Percentiles rank a stretch among this genome's conserved stretches.
Evolutionary conservation across 2,888 invertebrate genomes (phyloP).

Genomic region (Crocallis elinguaria): DNA sequence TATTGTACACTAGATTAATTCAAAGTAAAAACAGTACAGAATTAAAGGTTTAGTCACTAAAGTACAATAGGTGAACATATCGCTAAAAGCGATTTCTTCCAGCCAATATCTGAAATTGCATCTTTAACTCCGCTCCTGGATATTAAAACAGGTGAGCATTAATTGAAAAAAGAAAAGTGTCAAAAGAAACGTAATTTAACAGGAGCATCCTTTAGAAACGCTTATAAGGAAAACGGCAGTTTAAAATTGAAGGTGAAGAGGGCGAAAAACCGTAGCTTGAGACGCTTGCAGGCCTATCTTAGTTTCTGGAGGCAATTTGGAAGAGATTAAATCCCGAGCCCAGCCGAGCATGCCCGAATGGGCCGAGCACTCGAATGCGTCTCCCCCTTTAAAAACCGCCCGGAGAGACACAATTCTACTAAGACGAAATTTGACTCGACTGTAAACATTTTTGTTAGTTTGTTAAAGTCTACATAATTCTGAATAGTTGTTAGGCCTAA

Average conservation of each 20-base stretch:
- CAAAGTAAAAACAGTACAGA: too few species aligned
- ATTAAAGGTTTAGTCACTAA: too few species aligned
- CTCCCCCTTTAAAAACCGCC: constrained; percentile 41
- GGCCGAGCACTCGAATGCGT: constrained; percentile 35
- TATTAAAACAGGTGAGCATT: constrained; percentile 24
- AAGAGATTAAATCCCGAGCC: constrained; percentile 59
- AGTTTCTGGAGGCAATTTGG: constrained; percentile 56
- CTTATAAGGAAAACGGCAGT: constrained; percentile 46
- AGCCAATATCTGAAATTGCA: neutral
- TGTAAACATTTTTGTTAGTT: too few species aligned
- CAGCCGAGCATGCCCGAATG: constrained; percentile 49
- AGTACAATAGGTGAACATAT: too few species aligned
- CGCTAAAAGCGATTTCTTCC: too few species aligned
- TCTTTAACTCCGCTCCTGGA: too few species aligned
- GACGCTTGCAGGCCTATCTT: constrained; percentile 49
- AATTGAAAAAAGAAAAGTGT: constrained; percentile 38
- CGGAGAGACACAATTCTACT: too few species aligned
- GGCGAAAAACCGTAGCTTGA: constrained; percentile 44
- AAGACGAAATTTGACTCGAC: too few species aligned
- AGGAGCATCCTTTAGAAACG: constrained; percentile 36
- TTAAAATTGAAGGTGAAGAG: constrained; percentile 46
- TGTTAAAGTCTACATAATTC: too few species aligned
- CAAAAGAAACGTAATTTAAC: constrained; percentile 35
- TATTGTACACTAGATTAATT: too few species aligned
- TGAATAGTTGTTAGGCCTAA: too few species aligned